Base-by-base conservation (phyloP, 2,888 invertebrate genomes). In the Cordilura impudica region DNA sequence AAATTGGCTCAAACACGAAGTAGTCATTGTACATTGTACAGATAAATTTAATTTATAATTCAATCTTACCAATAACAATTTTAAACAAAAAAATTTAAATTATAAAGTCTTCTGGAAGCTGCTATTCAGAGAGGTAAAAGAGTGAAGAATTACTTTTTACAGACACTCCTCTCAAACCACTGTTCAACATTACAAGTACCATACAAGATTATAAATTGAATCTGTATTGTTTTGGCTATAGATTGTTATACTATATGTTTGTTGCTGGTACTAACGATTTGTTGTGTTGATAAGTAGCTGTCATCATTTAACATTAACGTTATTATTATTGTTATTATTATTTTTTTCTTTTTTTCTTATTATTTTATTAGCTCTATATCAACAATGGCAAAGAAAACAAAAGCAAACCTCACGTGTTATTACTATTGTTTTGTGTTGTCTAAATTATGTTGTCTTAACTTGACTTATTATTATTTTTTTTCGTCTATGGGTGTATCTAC, bases 301-400 rank as follows among this genome's bases (percentile, higher is more conserved):
- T 56, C 56, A 58, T 58, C 2, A 39, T 39, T 39, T 23, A 58
- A 39, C 21, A 56, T 56, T 56, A 56, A 39, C 56, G 18, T 43
- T n/a, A 43, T 58, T 58, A 58, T 43, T 39, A 43, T n/a, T n/a
- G n/a, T n/a, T n/a, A n/a, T n/a, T n/a, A n/a, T n/a, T n/a, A n/a
- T n/a, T n/a, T n/a, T n/a, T n/a, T n/a, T n/a, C n/a, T n/a, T n/a
- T n/a, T n/a, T n/a, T n/a, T n/a, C n/a, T n/a, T n/a, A n/a, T 43
- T 43, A 23, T 58, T 43, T 39, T n/a, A 16, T 53, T 53, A 53
- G 29, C 29, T 26, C 18, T 39, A n/a, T n/a, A 39, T n/a, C 12
- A 4, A 26, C 26, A 35, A 35, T 21, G 7, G n/a, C 7, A 43
- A 58, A 31, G 16, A 54, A 12, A 31, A 39, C n/a, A 14, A 14